A percentile compares a stretch with the other conserved stretches of the same genome.
phyloP scores from a whole-genome alignment of 2,797 vertebrate genomes.

The Typhlichthys subterraneus region DNA sequence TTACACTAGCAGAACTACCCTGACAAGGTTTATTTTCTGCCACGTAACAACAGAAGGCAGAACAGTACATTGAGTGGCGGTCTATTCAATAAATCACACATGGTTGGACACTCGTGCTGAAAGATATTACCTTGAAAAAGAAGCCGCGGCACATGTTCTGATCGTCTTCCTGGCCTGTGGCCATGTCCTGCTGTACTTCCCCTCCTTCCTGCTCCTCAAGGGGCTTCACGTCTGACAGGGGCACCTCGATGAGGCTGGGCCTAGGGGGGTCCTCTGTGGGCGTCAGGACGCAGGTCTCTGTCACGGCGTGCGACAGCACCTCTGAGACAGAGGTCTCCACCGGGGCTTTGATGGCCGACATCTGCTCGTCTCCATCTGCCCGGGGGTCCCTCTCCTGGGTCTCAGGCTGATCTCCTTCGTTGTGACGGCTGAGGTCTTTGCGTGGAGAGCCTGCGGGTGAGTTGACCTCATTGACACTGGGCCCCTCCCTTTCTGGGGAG shows the following conservation, averaged over 20 bases:
- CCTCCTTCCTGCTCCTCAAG: conserved; percentile 79
- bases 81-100: too few species aligned
- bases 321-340: conserved; percentile 85
- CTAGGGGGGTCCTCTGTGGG: conserved; percentile 83
- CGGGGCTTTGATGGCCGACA: conserved; percentile 72
- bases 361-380: conserved; percentile 26
- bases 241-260: conserved; percentile 89
- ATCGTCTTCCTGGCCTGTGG: conserved; percentile 83
- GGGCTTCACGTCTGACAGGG: conserved; percentile 87
- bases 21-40: too few species aligned
- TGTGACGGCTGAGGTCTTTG: conserved; percentile 53
- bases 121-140: conserved; percentile 91
- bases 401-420: conserved; percentile 45
- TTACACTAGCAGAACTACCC: too few species aligned
- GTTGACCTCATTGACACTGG: conserved; percentile 21
- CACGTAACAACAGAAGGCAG: too few species aligned
- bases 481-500: conserved; percentile 49
- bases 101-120: background rate
- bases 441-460: conserved; percentile 42
- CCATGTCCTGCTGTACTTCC: conserved; percentile 70
- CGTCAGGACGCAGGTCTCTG: conserved; percentile 85
- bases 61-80: too few species aligned
- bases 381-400: conserved; percentile 19
- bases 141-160: conserved; percentile 93
- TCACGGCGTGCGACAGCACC: conserved; percentile 85